Base-by-base conservation (phyloP, 2,797 vertebrate genomes). In the Gila robusta region DNA sequence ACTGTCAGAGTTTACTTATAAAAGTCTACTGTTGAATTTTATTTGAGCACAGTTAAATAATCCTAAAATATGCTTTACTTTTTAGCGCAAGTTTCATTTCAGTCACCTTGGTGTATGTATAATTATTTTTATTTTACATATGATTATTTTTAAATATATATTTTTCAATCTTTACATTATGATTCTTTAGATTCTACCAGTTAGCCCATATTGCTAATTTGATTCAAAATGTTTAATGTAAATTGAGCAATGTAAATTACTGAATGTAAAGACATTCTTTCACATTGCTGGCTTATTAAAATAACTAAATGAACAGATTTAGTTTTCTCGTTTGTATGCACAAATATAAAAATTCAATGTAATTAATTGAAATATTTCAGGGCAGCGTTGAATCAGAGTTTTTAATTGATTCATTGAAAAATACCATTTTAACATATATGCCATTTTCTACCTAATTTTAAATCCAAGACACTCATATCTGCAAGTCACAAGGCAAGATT, bases 11-110 rank as follows among this genome's bases (percentile, higher is more conserved):
- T 11, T 23, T n/a, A 32, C 32, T 26, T 39, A 41, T 62, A 37
- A 77, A 54, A 35, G 12, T 35, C 10, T 35, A 26, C 52, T 16
- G 74, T 17, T 37, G 5, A 52, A 35, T 23, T 54, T 23, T 6
- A 32, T 74, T 52, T 74, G 52, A 14, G 49, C 49, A 37, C 74
- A 56, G 6, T 77, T 37, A 37, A 77, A 56, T 74, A 56, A 37
- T 23, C 17, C 21, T 39, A 3, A 59, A 59, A 59, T 59, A 39
- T 26, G 76, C 7, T n/a, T 59, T 39, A 49, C 41, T 21, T 11
- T 76, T 8, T 76, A 76, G 8, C 72, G 6, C 11, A 54, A 1
- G 2, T 54, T 77, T 54, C 1, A 35, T 56, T 56, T 56, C 52
- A 56, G 19, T 28, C 28, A 23, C 19, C 26, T 54, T 26, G 17